phyloP scores from a whole-genome alignment of 2,888 invertebrate species.

The Trichogramma dendrolimi region DNA sequence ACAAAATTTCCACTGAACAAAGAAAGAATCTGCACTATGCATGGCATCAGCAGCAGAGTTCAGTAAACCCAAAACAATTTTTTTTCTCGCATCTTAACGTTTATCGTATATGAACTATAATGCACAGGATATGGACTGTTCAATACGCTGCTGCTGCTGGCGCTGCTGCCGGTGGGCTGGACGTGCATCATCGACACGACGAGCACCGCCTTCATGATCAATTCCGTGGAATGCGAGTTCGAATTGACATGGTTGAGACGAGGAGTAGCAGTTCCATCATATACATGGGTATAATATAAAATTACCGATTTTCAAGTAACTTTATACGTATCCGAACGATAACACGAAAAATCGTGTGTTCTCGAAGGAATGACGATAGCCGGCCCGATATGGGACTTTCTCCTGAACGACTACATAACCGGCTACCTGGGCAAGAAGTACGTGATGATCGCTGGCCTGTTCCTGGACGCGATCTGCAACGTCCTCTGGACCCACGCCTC shows the following conservation, averaged over 20 bases:
- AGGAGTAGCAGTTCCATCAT: conserved; percentile 69
- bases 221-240: conserved; percentile 72
- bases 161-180: conserved; percentile 62
- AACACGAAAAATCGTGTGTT: neutral
- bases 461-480: conserved; percentile 63
- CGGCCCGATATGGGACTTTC: conserved; percentile 72
- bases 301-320: too few relatives aligned
- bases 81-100: neutral
- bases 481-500: conserved; percentile 63
- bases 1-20: too few relatives aligned
- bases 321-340: neutral
- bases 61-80: neutral
- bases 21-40: too few relatives aligned
- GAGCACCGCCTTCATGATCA: conserved; percentile 69
- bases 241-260: conserved; percentile 64
- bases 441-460: conserved; percentile 64
- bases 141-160: conserved; percentile 61
- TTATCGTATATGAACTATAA: too few relatives aligned
- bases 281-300: conserved; percentile 75
- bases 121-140: conserved; percentile 63
- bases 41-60: too few relatives aligned
- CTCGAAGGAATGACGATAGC: conserved; percentile 77
- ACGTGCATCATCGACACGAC: conserved; percentile 69
- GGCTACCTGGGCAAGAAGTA: conserved; percentile 68
- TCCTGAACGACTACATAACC: conserved; percentile 66